phyloP scores from a whole-genome alignment of 2,797 vertebrate genomes.

The Cyclura pinguis region DNA sequence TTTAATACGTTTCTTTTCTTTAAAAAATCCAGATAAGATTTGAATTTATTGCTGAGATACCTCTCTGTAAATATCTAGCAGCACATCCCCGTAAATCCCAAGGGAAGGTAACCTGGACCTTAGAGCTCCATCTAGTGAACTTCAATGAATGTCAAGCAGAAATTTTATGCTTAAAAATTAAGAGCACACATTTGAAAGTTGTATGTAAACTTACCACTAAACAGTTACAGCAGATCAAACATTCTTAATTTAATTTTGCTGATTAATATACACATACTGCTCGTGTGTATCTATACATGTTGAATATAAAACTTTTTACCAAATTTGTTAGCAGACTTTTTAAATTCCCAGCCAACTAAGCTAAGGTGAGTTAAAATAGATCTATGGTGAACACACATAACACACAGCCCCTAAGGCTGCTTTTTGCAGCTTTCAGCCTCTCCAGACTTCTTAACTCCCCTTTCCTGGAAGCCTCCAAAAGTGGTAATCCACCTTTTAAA shows the following conservation, averaged over 20 bases:
- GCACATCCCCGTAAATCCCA: constrained; percentile 4
- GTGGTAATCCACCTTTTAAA: no score
- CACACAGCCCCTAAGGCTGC: no score
- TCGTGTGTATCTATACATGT: neutral
- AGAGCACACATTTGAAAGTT: neutral
- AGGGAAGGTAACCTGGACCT: constrained; percentile 51
- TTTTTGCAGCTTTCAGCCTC: no score
- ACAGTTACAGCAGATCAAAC: neutral
- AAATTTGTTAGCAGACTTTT: neutral
- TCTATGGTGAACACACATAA: no score
- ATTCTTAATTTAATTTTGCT: neutral
- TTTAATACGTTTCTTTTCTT: constrained; percentile 15
- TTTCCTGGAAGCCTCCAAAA: no score
- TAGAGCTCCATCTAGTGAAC: constrained; percentile 75
- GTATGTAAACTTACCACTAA: neutral
- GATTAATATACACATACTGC: neutral
- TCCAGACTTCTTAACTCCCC: no score
- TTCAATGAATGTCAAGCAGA: neutral
- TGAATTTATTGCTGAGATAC: constrained; percentile 23
- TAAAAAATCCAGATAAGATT: neutral
- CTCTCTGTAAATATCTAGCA: constrained; percentile 20
- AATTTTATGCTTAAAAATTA: neutral
- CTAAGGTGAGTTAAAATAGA: no score
- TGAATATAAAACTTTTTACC: neutral
- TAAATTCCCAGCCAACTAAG: neutral